A percentile compares a stretch with the other conserved stretches of the same genome.
These are phyloP conservation scores for Porphyrio hochstetteri DNA, from an alignment of 2,113 vertebrate species.

Conservation along the genomic window DNA sequence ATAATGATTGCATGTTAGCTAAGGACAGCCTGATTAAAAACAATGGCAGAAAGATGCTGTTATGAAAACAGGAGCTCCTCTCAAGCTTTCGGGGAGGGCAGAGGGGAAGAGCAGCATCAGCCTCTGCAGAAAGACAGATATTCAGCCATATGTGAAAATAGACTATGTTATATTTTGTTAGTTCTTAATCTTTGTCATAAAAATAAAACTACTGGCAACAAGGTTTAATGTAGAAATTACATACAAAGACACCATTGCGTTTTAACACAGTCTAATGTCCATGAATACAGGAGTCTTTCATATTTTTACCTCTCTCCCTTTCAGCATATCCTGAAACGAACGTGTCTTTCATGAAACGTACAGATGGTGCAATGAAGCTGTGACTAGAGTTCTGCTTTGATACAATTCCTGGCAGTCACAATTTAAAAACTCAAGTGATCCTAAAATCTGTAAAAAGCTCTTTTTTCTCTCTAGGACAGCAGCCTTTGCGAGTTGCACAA, in stretches of 20 bases:
- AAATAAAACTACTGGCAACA: not conserved
- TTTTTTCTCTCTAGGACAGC: not conserved
- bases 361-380: constrained; percentile 61
- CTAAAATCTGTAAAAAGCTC: not conserved
- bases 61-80: not conserved
- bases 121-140: not conserved
- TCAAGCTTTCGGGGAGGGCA: not conserved
- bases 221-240: not conserved
- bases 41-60: not conserved
- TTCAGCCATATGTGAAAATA: not conserved
- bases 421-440: constrained; percentile 34
- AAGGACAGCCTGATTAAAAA: not conserved
- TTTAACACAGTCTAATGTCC: not conserved
- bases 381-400: constrained; percentile 60
- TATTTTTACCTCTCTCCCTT: constrained; percentile 33
- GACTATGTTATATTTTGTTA: not conserved
- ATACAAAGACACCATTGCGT: not conserved
- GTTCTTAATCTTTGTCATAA: not conserved
- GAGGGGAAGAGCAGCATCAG: not conserved
- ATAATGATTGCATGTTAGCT: not conserved
- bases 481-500: not conserved
- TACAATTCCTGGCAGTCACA: constrained; percentile 33
- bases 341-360: constrained; percentile 45
- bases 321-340: constrained; percentile 51
- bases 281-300: not conserved